Evolutionary conservation across 2,113 vertebrate genomes (phyloP).

Genomic region (Siphamia tubifer): DNA sequence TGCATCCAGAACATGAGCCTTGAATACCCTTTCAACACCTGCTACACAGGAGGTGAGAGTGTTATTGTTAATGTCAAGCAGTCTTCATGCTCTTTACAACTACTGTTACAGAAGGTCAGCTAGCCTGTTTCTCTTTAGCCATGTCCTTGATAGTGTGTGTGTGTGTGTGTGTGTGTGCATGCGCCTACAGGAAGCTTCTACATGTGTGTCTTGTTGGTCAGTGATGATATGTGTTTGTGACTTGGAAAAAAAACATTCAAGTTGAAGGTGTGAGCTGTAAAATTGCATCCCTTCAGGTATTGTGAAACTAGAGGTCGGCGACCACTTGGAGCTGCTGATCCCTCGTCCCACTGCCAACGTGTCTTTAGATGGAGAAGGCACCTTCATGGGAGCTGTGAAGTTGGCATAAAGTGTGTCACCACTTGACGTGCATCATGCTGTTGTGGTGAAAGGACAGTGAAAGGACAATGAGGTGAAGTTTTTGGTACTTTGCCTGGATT

Average conservation of each 20-base stretch:
- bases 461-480: neutral
- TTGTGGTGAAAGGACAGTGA: neutral
- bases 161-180: neutral
- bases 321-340: conserved; percentile 91
- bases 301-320: conserved; percentile 90
- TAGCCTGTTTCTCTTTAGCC: neutral
- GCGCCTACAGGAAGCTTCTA: neutral
- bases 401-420: conserved; percentile 80
- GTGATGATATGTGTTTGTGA: neutral
- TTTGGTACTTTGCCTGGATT: conserved; percentile 1
- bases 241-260: neutral
- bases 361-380: conserved; percentile 88
- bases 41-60: conserved; percentile 92
- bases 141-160: neutral
- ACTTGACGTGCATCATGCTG: neutral
- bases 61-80: neutral
- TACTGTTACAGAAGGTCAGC: conserved; percentile 3
- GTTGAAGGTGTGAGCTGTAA: neutral
- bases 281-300: conserved; percentile 79
- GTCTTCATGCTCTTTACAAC: neutral
- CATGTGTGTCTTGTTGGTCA: neutral
- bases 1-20: conserved; percentile 93
- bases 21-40: conserved; percentile 88
- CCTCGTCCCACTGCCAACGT: conserved; percentile 86
- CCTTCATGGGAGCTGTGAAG: conserved; percentile 91